Evolutionary conservation across 2,797 vertebrate species (phyloP).

Genomic region (Pseudochirops corinnae): DNA sequence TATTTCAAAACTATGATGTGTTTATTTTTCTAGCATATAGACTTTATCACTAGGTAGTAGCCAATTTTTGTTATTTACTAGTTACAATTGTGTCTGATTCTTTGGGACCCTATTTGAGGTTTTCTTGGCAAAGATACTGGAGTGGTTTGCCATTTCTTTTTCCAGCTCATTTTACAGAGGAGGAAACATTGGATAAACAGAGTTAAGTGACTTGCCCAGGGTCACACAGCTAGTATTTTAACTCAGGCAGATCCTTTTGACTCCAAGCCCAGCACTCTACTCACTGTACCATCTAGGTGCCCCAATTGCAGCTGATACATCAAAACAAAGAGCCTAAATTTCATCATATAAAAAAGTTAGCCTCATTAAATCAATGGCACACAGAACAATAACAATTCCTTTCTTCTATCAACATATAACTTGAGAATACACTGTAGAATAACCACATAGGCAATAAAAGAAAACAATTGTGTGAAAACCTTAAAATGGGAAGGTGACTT

Average conservation of each 20-base stretch:
- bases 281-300: not conserved
- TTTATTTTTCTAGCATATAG: slow-evolving; percentile 61
- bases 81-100: not conserved
- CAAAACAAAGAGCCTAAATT: slow-evolving; percentile 40
- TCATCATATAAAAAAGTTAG: slow-evolving; percentile 39
- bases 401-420: slow-evolving; percentile 49
- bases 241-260: not conserved
- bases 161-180: not conserved
- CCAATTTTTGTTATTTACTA: slow-evolving; percentile 7
- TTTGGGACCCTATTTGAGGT: not conserved
- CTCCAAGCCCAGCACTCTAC: not conserved
- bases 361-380: not conserved
- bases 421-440: slow-evolving; percentile 21
- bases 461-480: slow-evolving; percentile 31
- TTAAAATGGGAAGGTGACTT: slow-evolving; percentile 45
- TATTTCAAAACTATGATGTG: slow-evolving; percentile 38
- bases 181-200: not conserved
- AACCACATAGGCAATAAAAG: slow-evolving; percentile 33
- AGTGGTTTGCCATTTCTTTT: not conserved
- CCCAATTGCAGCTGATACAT: slow-evolving; percentile 32
- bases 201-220: not conserved
- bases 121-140: not conserved
- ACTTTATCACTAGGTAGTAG: slow-evolving; percentile 45
- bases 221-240: not conserved
- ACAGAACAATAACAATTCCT: slow-evolving; percentile 48